Evolutionary conservation across 2,797 vertebrate species (phyloP).

Genomic region (Martes flavigula): DNA sequence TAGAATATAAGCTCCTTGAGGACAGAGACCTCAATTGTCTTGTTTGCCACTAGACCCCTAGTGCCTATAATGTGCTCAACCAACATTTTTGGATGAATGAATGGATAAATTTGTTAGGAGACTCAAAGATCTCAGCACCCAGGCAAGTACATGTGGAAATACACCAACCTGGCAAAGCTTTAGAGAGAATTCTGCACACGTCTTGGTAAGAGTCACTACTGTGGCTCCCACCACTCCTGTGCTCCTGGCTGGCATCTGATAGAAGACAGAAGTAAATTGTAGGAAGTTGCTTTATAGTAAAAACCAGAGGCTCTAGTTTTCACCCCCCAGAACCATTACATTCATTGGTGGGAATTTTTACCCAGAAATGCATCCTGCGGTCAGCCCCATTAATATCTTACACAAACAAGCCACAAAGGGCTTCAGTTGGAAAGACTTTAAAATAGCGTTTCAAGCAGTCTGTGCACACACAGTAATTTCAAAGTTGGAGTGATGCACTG

Average conservation of each 20-base stretch:
- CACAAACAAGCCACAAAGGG: neutral
- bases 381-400: neutral
- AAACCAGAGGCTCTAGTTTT: neutral
- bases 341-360: neutral
- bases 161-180: rapidly evolving
- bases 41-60: neutral
- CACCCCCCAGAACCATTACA: neutral
- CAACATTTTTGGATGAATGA: neutral
- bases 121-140: neutral
- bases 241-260: neutral
- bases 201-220: neutral
- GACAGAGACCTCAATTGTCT: neutral
- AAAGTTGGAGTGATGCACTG: neutral
- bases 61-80: neutral
- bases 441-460: neutral
- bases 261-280: neutral
- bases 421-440: neutral
- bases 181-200: neutral
- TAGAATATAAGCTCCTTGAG: neutral
- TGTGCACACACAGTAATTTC: neutral
- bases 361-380: neutral
- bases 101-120: neutral
- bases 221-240: neutral
- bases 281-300: neutral
- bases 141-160: neutral